Evolutionary conservation across 2,888 invertebrate genomes (phyloP).

Genomic region (Agriopis marginaria): DNA sequence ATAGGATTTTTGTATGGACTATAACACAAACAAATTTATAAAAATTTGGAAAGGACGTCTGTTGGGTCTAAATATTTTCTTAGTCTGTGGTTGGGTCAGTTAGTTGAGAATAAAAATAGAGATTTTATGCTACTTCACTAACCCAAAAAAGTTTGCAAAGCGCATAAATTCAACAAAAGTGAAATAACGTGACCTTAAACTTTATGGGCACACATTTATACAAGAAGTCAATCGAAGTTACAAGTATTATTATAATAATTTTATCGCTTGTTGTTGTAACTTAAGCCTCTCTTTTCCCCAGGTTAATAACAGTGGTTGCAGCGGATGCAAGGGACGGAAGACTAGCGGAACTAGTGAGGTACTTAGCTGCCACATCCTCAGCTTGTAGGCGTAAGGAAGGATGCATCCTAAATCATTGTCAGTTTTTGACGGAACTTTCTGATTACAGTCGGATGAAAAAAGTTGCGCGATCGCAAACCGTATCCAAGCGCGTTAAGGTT

Average conservation of each 20-base stretch:
- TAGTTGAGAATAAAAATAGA: too few species aligned
- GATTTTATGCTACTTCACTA: too few species aligned
- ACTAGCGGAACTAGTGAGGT: background rate
- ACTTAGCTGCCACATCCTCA: conserved; percentile 9
- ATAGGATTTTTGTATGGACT: too few species aligned
- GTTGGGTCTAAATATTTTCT: background rate
- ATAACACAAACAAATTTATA: too few species aligned
- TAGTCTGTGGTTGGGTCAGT: background rate
- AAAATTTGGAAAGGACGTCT: background rate
- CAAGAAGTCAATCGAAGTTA: too few species aligned
- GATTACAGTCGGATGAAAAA: background rate
- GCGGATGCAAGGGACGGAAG: conserved; percentile 50
- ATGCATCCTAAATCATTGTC: conserved; percentile 6
- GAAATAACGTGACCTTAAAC: background rate
- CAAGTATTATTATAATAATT: background rate
- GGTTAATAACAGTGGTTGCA: conserved; percentile 39
- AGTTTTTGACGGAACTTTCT: conserved; percentile 3
- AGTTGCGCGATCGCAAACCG: too few species aligned
- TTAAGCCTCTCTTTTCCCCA: background rate
- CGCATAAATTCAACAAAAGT: too few species aligned
- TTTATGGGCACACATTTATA: background rate
- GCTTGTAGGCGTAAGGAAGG: conserved; percentile 10
- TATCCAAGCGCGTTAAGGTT: too few species aligned
- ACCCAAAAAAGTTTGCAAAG: background rate
- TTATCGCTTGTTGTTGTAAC: conserved; percentile 7